A percentile compares a stretch with the other conserved stretches of the same genome.
phyloP scores from a whole-genome alignment of 1,140 invertebrate species.

The Eurytemora carolleeae region DNA sequence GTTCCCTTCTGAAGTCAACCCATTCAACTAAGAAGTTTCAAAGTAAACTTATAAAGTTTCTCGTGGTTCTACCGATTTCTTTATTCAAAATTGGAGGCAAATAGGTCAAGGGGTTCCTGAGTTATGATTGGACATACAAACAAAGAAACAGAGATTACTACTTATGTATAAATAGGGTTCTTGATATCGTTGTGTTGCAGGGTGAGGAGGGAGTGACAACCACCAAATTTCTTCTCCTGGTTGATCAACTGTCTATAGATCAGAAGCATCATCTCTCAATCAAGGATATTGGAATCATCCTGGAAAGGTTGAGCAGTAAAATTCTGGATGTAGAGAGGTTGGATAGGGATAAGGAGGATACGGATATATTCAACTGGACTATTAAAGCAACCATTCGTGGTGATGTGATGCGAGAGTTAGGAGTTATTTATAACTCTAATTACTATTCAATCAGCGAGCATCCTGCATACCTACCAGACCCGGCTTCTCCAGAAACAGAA shows the following conservation, averaged over 20 bases:
- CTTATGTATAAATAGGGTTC: too few relatives aligned
- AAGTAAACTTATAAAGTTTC: too few relatives aligned
- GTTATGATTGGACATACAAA: too few relatives aligned
- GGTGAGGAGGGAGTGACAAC: conserved; percentile 38
- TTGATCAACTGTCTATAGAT: conserved; percentile 73
- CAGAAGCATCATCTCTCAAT: conserved; percentile 73
- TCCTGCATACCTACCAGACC: conserved; percentile 43
- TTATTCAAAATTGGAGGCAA: too few relatives aligned
- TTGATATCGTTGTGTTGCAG: too few relatives aligned
- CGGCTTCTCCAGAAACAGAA: neutral
- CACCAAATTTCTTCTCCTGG: conserved; percentile 72
- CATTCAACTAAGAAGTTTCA: too few relatives aligned
- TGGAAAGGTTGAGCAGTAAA: conserved; percentile 71
- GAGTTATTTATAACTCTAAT: conserved; percentile 82
- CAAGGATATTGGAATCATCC: conserved; percentile 81
- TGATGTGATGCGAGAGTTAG: conserved; percentile 64
- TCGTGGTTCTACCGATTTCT: too few relatives aligned
- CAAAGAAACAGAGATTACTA: too few relatives aligned
- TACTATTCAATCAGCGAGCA: conserved; percentile 86
- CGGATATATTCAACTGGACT: conserved; percentile 82
- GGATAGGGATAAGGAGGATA: conserved; percentile 67
- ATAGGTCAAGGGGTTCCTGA: too few relatives aligned
- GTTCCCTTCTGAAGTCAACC: too few relatives aligned
- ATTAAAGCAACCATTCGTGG: conserved; percentile 77
- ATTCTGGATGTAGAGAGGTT: conserved; percentile 76